Conservation (phyloP, 2,797 vertebrate genomes). For the Gila robusta region DNA sequence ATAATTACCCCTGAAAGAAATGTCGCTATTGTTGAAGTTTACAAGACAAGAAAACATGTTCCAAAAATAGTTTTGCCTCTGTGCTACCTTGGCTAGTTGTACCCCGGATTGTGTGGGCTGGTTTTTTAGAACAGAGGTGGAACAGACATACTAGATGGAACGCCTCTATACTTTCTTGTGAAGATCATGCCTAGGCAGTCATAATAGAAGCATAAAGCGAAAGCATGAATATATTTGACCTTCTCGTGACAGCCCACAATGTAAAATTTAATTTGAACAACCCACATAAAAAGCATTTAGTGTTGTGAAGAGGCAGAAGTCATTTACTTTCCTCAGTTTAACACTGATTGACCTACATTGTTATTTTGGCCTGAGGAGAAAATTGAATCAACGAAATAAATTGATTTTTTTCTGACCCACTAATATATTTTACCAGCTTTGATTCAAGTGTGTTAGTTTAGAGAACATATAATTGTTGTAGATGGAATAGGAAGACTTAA, state of each 20-base stretch:
- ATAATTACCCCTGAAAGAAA: constrained; percentile 30
- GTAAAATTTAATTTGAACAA: constrained; percentile 50
- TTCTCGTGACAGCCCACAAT: constrained; percentile 37
- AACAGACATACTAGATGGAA: constrained; percentile 35
- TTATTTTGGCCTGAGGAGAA: constrained; percentile 52
- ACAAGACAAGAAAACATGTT: constrained; percentile 63
- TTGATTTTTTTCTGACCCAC: constrained; percentile 54
- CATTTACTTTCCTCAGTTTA: constrained; percentile 50
- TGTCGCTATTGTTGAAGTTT: constrained; percentile 47
- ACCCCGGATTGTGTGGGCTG: constrained; percentile 55
- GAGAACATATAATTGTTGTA: constrained; percentile 1
- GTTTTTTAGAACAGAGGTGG: constrained; percentile 44
- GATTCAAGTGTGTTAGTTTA: constrained; percentile 26
- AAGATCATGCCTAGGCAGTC: constrained; percentile 31
- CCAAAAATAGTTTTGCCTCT: constrained; percentile 61
- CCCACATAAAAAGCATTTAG: constrained; percentile 53
- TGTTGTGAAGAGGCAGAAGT: constrained; percentile 48
- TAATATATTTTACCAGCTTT: constrained; percentile 47
- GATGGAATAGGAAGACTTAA: not conserved
- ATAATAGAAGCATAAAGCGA: constrained; percentile 32
- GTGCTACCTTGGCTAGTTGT: constrained; percentile 51
- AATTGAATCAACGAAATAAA: constrained; percentile 55
- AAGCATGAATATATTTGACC: constrained; percentile 41
- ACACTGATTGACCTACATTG: constrained; percentile 63
- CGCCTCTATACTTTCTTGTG: constrained; percentile 36